A percentile compares a stretch with the other conserved stretches of the same genome.
These are phyloP conservation scores for Perithous albicinctus DNA, from an alignment of 2,888 invertebrate genomes.

Conservation along the genomic window DNA sequence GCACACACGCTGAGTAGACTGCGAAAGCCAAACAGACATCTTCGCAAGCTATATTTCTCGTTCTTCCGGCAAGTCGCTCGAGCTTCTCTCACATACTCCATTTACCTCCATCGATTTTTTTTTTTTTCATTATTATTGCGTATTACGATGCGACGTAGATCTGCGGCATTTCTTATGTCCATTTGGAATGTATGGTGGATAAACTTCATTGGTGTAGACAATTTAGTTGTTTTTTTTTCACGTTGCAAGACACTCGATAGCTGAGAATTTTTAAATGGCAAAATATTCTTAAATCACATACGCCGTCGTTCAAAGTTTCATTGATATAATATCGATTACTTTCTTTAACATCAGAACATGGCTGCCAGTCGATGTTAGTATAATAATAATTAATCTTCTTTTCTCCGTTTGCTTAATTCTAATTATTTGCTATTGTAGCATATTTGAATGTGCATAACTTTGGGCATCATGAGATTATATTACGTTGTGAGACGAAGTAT, in stretches of 20 bases:
- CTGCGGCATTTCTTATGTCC: background rate
- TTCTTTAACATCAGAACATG: too few species aligned
- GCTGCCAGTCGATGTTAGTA: too few species aligned
- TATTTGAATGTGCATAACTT: background rate
- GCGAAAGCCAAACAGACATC: slow-evolving; percentile 62
- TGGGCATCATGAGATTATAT: background rate
- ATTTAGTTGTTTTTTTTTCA: background rate
- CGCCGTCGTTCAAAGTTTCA: too few species aligned
- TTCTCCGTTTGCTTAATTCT: background rate
- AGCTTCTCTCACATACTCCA: slow-evolving; percentile 18
- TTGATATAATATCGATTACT: too few species aligned
- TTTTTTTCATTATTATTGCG: slow-evolving; percentile 26
- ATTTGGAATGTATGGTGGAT: background rate
- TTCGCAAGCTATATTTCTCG: slow-evolving; percentile 50
- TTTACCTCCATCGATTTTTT: slow-evolving; percentile 20
- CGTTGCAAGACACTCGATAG: background rate
- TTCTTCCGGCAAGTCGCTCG: slow-evolving; percentile 21
- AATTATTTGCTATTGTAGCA: background rate
- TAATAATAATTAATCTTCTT: background rate
- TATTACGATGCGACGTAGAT: slow-evolving; percentile 4
- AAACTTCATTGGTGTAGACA: background rate
- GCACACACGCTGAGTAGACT: slow-evolving; percentile 24
- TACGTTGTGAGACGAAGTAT: slow-evolving; percentile 11
- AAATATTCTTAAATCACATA: too few species aligned
- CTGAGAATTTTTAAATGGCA: too few species aligned